Evolutionary conservation across 2,888 invertebrate species (phyloP).

Genomic region (Elysia crispata): DNA sequence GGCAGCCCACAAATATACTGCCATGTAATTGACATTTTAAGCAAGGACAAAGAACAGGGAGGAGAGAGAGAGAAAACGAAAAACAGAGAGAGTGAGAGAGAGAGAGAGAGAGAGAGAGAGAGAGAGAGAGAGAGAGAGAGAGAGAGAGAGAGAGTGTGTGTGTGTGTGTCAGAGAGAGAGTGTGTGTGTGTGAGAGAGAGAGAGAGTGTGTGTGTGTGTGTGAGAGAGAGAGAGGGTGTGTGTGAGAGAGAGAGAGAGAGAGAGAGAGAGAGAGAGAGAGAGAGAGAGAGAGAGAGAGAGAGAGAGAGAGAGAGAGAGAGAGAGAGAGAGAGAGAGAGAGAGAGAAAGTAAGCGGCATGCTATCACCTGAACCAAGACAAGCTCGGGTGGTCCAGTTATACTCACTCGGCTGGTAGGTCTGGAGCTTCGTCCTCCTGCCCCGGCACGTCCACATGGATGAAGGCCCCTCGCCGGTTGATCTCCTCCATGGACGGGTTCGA

Average conservation of each 20-base stretch:
- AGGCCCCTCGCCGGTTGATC: constrained; percentile 90
- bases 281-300: constrained; percentile 28
- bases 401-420: constrained; percentile 86
- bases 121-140: neutral
- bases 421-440: constrained; percentile 90
- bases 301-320: constrained; percentile 40
- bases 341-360: constrained; percentile 11
- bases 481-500: constrained; percentile 89
- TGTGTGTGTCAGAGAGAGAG: constrained; percentile 16
- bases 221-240: constrained; percentile 13
- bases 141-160: neutral
- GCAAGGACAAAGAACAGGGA: neutral
- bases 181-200: constrained; percentile 16
- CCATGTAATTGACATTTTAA: too few relatives aligned
- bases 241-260: neutral
- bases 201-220: constrained; percentile 31
- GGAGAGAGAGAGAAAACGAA: neutral
- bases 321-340: constrained; percentile 24
- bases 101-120: constrained; percentile 29
- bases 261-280: constrained; percentile 29
- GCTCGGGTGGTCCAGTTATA: constrained; percentile 34
- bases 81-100: neutral
- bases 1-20: too few relatives aligned
- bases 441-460: constrained; percentile 87
- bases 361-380: too few relatives aligned